Percentiles rank a stretch among this genome's conserved stretches.
phyloP scores from a whole-genome alignment of 2,113 vertebrate species.

The Daubentonia madagascariensis region DNA sequence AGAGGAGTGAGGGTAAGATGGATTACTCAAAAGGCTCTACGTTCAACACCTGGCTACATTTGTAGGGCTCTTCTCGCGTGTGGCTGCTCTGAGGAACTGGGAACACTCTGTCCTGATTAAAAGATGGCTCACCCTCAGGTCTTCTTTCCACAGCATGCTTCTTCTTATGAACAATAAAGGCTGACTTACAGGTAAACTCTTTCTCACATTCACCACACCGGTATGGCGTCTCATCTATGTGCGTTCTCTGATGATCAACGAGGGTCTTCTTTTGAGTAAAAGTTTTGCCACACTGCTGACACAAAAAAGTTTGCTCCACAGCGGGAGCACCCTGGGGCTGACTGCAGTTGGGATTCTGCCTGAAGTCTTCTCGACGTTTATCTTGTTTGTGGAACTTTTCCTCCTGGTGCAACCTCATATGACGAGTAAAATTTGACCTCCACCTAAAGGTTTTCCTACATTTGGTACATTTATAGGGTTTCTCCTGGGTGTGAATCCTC shows the following conservation, averaged over 20 bases:
- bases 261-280: conserved; percentile 57
- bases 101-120: background rate
- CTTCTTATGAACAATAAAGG: conserved; percentile 59
- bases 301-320: background rate
- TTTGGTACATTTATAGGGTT: conserved; percentile 64
- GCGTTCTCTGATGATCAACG: conserved; percentile 52
- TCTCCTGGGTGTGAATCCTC: conserved; percentile 72
- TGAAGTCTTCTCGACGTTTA: background rate
- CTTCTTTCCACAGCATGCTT: conserved; percentile 3
- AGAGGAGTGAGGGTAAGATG: no score
- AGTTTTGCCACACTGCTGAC: conserved; percentile 58
- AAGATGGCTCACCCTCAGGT: background rate
- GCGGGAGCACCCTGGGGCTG: background rate
- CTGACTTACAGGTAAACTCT: conserved; percentile 41
- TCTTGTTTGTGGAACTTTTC: background rate
- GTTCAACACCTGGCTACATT: conserved; percentile 59
- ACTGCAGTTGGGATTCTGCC: background rate
- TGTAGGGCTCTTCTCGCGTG: background rate
- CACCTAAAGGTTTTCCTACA: conserved; percentile 72
- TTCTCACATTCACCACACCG: conserved; percentile 32
- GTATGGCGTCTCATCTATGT: conserved; percentile 24
- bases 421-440: conserved; percentile 71
- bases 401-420: conserved; percentile 53
- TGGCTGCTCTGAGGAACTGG: background rate
- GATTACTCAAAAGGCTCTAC: no score